Evolutionary conservation across 2,888 invertebrate genomes (phyloP).

Genomic region (Stenotaenia linearis): DNA sequence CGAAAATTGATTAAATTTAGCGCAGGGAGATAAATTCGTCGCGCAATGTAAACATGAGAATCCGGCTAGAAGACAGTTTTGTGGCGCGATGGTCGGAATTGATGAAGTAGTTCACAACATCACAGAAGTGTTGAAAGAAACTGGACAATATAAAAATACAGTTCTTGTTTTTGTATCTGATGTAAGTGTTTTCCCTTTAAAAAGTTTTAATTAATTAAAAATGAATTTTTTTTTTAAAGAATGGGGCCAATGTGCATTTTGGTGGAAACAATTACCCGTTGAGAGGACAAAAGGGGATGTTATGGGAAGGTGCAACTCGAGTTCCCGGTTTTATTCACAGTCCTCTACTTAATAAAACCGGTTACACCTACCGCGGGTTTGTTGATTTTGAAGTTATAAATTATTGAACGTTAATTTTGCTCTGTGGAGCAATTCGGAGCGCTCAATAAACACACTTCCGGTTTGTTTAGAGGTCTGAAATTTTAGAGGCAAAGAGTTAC

Average conservation of each 20-base stretch:
- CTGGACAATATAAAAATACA: neutral
- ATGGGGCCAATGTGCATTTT: neutral
- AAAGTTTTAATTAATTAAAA: neutral
- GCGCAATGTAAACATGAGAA: neutral
- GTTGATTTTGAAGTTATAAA: neutral
- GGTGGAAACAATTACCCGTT: conserved; percentile 46
- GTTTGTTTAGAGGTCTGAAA: too few species aligned
- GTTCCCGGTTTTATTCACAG: conserved; percentile 48
- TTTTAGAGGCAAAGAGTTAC: too few species aligned
- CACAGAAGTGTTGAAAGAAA: neutral
- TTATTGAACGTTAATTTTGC: too few species aligned
- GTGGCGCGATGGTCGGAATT: neutral
- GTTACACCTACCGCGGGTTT: neutral
- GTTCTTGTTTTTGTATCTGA: neutral
- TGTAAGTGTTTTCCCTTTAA: neutral
- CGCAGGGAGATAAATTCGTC: neutral
- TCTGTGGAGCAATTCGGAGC: too few species aligned
- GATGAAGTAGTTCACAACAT: conserved; percentile 22
- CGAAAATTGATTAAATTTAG: too few species aligned
- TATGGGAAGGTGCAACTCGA: conserved; percentile 51
- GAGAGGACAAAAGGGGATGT: conserved; percentile 47
- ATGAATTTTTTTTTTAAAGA: neutral
- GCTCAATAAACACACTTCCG: too few species aligned
- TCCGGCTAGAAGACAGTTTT: neutral
- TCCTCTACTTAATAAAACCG: conserved; percentile 36